phyloP scores from a whole-genome alignment of 2,797 vertebrate genomes.

The Mormyrus hasselquistii region DNA sequence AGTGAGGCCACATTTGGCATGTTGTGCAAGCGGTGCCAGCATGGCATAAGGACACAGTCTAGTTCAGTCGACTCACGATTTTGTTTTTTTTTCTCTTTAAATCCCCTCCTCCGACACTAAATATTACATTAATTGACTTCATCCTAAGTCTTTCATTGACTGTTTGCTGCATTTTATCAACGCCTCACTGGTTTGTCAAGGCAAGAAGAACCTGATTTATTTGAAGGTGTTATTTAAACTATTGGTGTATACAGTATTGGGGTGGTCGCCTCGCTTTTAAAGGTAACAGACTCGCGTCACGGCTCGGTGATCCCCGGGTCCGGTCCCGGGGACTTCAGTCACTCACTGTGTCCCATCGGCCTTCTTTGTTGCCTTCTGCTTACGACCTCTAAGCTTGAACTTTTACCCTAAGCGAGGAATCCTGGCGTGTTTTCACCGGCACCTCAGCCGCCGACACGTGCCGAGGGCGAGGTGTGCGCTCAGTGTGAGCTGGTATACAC shows the following conservation, averaged over 20 bases:
- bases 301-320: not conserved
- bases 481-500: not conserved
- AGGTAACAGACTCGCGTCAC: not conserved
- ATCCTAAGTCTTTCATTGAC: slow-evolving; percentile 11
- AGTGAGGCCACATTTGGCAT: slow-evolving; percentile 16
- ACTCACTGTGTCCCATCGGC: not conserved
- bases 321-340: not conserved
- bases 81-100: slow-evolving; percentile 33
- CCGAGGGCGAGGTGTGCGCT: not conserved
- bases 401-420: not conserved
- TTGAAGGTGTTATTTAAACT: not conserved
- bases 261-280: not conserved
- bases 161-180: slow-evolving; percentile 25
- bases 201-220: not conserved
- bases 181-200: not conserved
- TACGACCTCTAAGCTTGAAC: not conserved
- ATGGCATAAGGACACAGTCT: slow-evolving; percentile 27
- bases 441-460: not conserved
- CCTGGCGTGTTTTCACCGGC: not conserved
- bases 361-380: not conserved
- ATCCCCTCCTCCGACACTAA: slow-evolving; percentile 8
- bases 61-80: slow-evolving; percentile 33
- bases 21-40: slow-evolving; percentile 34
- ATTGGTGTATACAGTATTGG: not conserved
- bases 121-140: not conserved